These are phyloP conservation scores for Neomorphus geoffroyi DNA, from an alignment of 2,797 vertebrate genomes.

Conservation along the genomic window DNA sequence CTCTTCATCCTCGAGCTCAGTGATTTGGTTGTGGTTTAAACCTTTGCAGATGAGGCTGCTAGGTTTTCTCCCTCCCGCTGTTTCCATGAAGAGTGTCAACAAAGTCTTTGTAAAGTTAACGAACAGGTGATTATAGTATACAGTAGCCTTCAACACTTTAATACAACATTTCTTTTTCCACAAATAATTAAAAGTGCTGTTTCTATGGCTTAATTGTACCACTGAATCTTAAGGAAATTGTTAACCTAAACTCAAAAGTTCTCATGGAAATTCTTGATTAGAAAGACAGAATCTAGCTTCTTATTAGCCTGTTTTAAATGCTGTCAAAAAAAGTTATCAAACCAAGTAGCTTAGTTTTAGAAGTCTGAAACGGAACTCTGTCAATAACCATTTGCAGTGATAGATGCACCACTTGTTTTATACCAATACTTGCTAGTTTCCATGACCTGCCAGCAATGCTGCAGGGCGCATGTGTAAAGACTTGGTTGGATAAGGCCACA, in stretches of 20 bases:
- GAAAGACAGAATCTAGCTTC: neutral
- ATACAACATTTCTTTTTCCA: neutral
- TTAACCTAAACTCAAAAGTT: neutral
- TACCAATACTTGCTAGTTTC: neutral
- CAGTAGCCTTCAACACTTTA: neutral
- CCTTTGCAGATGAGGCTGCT: neutral
- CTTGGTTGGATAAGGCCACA: neutral
- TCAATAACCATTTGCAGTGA: neutral
- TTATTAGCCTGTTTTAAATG: neutral
- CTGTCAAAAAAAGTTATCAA: neutral
- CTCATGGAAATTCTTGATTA: neutral
- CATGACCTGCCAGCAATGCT: neutral
- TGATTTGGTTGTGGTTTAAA: neutral
- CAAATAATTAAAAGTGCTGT: neutral
- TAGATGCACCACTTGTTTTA: neutral
- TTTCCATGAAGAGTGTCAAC: neutral
- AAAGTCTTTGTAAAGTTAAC: neutral
- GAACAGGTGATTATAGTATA: neutral
- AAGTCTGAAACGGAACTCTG: neutral
- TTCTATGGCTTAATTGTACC: neutral
- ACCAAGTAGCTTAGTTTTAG: neutral
- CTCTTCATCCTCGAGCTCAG: slow-evolving; percentile 10
- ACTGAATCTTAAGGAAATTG: neutral
- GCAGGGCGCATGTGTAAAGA: fast-evolving
- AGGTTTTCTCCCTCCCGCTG: neutral